These are phyloP conservation scores for Volucella inanis DNA, from an alignment of 2,888 invertebrate species.

Conservation along the genomic window DNA sequence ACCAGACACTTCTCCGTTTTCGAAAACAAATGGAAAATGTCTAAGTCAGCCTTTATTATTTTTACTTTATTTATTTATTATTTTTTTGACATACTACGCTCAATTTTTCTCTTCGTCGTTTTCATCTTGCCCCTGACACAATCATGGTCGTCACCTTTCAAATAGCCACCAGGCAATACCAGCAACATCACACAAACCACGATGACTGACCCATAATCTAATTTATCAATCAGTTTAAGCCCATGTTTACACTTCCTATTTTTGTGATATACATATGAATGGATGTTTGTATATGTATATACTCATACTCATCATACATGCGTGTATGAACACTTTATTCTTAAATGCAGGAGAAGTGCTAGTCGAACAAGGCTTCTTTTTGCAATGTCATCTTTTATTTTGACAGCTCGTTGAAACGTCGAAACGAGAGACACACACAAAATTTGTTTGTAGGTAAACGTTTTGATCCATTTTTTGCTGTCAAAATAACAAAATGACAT, in stretches of 20 bases:
- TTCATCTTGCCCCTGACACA: constrained; percentile 40
- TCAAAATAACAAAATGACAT: constrained; percentile 41
- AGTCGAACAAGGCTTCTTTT: constrained; percentile 52
- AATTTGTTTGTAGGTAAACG: constrained; percentile 47
- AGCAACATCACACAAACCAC: constrained; percentile 44
- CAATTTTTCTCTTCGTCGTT: constrained; percentile 71
- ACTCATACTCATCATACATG: too few relatives aligned
- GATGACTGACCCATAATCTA: constrained; percentile 73
- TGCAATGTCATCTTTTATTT: constrained; percentile 74
- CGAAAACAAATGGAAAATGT: constrained; percentile 73
- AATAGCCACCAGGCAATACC: constrained; percentile 56
- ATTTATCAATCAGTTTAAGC: constrained; percentile 75
- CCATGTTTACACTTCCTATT: constrained; percentile 74
- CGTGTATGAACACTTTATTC: constrained; percentile 9
- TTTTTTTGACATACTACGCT: constrained; percentile 70
- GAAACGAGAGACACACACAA: constrained; percentile 21
- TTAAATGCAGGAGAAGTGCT: constrained; percentile 33
- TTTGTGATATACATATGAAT: constrained; percentile 40
- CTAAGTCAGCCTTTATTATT: constrained; percentile 68
- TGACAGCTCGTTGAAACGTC: constrained; percentile 48
- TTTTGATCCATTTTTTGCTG: constrained; percentile 67
- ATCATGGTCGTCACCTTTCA: constrained; percentile 38
- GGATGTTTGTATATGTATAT: not conserved
- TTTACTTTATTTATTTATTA: too few relatives aligned
- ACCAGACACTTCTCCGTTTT: constrained; percentile 61